Conservation (phyloP, 2,888 invertebrate genomes). For the Dicyrtomina minuta region DNA sequence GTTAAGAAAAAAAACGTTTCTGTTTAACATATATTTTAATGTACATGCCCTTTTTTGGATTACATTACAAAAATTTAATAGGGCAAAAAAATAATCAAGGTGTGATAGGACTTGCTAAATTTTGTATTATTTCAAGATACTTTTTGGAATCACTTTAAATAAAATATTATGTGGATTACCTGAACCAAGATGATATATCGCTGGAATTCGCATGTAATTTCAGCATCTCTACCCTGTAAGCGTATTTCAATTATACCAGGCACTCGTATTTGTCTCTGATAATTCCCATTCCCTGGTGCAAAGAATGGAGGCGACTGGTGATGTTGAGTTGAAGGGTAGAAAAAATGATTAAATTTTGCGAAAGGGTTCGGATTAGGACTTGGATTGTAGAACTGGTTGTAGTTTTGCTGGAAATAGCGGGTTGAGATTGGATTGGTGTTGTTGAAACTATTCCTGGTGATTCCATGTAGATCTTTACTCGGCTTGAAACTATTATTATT, state of each 20-base stretch:
- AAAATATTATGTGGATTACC: slow-evolving; percentile 42
- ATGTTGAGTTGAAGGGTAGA: slow-evolving; percentile 17
- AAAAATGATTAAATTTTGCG: slow-evolving; percentile 21
- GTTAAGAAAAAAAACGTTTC: no score
- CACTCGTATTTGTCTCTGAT: slow-evolving; percentile 46
- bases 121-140: no score
- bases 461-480: slow-evolving; percentile 15
- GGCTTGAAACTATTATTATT: slow-evolving; percentile 26
- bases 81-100: no score
- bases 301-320: not conserved
- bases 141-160: no score
- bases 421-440: slow-evolving; percentile 14
- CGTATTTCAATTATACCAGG: slow-evolving; percentile 45
- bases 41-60: no score
- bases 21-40: no score
- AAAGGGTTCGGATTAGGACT: not conserved
- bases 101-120: no score
- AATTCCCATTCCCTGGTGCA: slow-evolving; percentile 6
- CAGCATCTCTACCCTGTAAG: slow-evolving; percentile 40
- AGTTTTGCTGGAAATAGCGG: slow-evolving; percentile 26
- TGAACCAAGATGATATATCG: slow-evolving; percentile 47
- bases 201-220: slow-evolving; percentile 50
- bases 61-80: no score
- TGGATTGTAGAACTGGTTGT: slow-evolving; percentile 30
- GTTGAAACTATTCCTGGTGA: slow-evolving; percentile 8